Percentiles rank a stretch among this genome's conserved stretches.
Evolutionary conservation across 2,797 vertebrate species (phyloP).

Genomic region (Lacerta bilineata): DNA sequence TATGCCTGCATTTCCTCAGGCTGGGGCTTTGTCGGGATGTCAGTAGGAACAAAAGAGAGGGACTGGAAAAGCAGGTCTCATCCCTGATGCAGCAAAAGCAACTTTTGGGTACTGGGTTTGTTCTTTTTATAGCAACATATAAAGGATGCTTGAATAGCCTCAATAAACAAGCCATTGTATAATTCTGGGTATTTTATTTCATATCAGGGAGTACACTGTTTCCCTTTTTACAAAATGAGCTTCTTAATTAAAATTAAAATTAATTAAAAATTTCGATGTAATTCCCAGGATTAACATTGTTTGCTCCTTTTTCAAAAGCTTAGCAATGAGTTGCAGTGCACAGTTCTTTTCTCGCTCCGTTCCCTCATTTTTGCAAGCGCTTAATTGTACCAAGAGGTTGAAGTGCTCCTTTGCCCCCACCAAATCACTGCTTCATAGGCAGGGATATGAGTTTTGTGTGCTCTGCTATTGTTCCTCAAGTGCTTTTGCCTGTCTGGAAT

Average conservation of each 20-base stretch:
- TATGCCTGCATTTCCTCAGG: conserved; percentile 47
- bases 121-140: neutral
- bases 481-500: too few relatives aligned
- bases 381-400: neutral
- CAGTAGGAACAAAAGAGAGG: conserved; percentile 50
- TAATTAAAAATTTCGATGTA: neutral
- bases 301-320: neutral
- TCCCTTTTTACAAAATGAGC: neutral
- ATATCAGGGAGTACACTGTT: neutral
- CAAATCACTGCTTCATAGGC: neutral
- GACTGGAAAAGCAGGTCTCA: conserved; percentile 41
- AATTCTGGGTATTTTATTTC: neutral
- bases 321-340: neutral
- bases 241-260: neutral
- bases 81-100: conserved; percentile 10
- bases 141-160: neutral
- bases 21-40: neutral
- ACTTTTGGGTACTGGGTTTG: neutral
- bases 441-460: neutral
- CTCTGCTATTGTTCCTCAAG: neutral
- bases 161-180: neutral
- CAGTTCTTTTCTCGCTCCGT: neutral
- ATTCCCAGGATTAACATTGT: neutral
- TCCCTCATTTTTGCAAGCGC: neutral
- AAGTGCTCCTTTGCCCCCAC: neutral